Evolutionary conservation across 2,797 vertebrate species (phyloP), one percentile per base, ranked within the genome.

Genomic region (Gymnopithys bicolor): DNA sequence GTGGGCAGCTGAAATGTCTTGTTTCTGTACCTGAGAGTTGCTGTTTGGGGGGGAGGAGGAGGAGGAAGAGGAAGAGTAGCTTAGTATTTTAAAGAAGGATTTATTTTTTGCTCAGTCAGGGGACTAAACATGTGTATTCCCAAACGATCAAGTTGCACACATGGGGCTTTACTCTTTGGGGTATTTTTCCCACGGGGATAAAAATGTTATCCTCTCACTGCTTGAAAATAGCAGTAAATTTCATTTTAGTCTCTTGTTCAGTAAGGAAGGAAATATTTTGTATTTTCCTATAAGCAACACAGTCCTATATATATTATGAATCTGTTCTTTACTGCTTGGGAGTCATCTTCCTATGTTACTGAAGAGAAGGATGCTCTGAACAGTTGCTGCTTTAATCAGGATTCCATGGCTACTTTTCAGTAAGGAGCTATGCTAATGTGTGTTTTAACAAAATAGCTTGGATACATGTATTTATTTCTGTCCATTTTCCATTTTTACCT

Each of bases 391-490:
- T 69, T 35, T 56, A 83, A 11, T 16, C 0, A 4, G 48, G 35
- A 80, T 81, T 85, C 80, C 55, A 4, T 56, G 91, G 90, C 86
- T 83, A 19, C 77, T 84, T 94, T 68, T 83, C 83, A 68, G 37
- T 37, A 45, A 69, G 67, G 41, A 89, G 41, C 13, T 83, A 14
- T 52, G 45, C 41, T 27, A 60, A 43, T 76, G 82, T 79, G 82
- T 85, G 39, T 91, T 91, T 68, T 85, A 76, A 30, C 76, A 68
- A 67, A 27, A 33, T 22, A 48, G n/a, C 24, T 58, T 81, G 45
- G 10, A 49, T 63, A 79, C 46, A n/a, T 46, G 4, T 92, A 81
- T 89, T 94, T 97, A 89, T 95, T 93, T 94, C 75, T 91, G 90
- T 95, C 13, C 39, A 24, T 75, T 93, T 93, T 91, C 23, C 49